phyloP scores from a whole-genome alignment of 2,113 vertebrate genomes.

The Pseudorhombus dupliciocellatus region DNA sequence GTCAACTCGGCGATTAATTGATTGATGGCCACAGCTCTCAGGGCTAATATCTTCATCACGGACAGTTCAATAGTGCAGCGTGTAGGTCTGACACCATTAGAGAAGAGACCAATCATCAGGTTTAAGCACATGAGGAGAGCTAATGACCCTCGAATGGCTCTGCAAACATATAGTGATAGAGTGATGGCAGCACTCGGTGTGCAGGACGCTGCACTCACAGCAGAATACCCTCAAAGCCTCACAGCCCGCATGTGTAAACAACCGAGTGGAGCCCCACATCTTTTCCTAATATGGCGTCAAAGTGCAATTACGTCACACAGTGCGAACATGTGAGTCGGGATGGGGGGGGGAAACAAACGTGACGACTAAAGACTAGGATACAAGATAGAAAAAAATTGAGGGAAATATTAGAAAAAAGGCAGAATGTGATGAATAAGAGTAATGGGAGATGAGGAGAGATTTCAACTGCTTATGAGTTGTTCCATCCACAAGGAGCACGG shows the following conservation, averaged over 20 bases:
- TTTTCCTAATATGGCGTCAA: slow-evolving; percentile 62
- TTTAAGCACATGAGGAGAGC: slow-evolving; percentile 21
- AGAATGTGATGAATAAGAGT: not conserved
- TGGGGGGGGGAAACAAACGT: not conserved
- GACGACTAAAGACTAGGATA: not conserved
- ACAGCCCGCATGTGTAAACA: slow-evolving; percentile 50
- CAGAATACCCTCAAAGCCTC: slow-evolving; percentile 24
- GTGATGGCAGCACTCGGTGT: slow-evolving; percentile 1
- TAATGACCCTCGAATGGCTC: slow-evolving; percentile 19
- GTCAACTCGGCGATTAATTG: no score
- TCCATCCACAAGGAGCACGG: slow-evolving; percentile 16
- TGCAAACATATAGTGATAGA: not conserved
- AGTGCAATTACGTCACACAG: slow-evolving; percentile 14
- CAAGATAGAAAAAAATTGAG: not conserved
- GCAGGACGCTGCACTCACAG: slow-evolving; percentile 18
- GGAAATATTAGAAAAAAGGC: not conserved
- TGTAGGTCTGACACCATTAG: not conserved
- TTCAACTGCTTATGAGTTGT: slow-evolving; percentile 15
- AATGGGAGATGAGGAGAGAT: slow-evolving; percentile 18
- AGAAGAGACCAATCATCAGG: slow-evolving; percentile 16
- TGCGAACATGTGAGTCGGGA: not conserved
- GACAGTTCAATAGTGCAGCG: not conserved
- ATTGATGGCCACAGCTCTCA: not conserved
- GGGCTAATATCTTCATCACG: not conserved
- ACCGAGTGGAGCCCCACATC: slow-evolving; percentile 20